These are phyloP conservation scores for Pelodytes ibericus DNA, from an alignment of 2,797 vertebrate genomes.

Conservation along the genomic window DNA sequence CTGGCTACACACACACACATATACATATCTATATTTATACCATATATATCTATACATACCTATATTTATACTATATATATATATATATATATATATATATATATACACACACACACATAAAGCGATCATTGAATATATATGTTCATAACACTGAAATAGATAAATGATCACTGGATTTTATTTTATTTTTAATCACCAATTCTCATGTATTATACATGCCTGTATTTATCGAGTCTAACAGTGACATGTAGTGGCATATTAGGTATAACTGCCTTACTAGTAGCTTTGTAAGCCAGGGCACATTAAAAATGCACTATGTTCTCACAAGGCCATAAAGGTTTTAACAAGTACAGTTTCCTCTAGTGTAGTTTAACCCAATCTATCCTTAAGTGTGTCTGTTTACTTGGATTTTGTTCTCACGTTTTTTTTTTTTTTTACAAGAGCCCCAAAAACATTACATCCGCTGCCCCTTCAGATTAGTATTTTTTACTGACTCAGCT, in stretches of 20 bases:
- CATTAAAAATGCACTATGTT: constrained; percentile 38
- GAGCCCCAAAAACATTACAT: background rate
- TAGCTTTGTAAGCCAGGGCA: constrained; percentile 21
- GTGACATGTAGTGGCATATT: constrained; percentile 28
- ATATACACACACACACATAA: too few relatives aligned
- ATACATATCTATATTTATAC: too few relatives aligned
- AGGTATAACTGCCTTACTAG: constrained; percentile 28
- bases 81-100: too few relatives aligned
- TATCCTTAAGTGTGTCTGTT: background rate
- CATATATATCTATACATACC: too few relatives aligned
- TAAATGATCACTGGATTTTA: too few relatives aligned
- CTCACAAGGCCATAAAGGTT: constrained; percentile 51
- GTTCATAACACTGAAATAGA: too few relatives aligned
- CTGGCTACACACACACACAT: too few relatives aligned
- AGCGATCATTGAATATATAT: too few relatives aligned
- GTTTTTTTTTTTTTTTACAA: background rate
- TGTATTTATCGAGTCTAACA: background rate
- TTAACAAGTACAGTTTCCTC: constrained; percentile 26
- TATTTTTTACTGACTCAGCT: background rate
- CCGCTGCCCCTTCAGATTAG: background rate
- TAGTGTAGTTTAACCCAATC: constrained; percentile 24
- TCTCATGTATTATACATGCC: background rate
- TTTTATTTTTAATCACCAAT: background rate
- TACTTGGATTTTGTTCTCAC: background rate
- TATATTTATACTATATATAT: too few relatives aligned